A percentile compares a stretch with the other conserved stretches of the same genome.
phyloP scores from a whole-genome alignment of 2,113 vertebrate species.

The Rhynchopsitta pachyrhyncha region DNA sequence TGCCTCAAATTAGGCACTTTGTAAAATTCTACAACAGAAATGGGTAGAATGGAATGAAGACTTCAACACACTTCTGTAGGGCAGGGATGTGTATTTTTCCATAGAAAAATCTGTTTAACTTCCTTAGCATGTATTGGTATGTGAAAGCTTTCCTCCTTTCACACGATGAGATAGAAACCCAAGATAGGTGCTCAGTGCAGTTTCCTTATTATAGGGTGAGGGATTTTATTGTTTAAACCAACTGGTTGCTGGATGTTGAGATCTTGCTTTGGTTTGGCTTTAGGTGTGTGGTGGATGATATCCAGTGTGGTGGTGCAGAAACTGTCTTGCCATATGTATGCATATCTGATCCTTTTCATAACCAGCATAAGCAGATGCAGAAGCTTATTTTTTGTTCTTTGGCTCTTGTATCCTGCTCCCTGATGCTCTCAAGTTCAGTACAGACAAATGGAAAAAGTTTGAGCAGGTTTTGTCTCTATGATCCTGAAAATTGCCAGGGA shows the following conservation, averaged over 20 bases:
- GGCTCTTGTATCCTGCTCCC: not conserved
- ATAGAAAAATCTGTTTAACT: not conserved
- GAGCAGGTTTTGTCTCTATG: not conserved
- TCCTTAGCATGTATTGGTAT: not conserved
- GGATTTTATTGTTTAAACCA: not conserved
- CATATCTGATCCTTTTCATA: not conserved
- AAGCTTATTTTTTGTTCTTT: not conserved
- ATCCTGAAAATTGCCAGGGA: not conserved
- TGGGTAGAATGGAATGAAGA: not conserved
- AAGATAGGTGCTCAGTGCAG: not conserved
- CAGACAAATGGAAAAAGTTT: not conserved
- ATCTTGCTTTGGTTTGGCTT: not conserved
- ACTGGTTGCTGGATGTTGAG: not conserved
- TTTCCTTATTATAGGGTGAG: not conserved
- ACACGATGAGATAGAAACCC: not conserved
- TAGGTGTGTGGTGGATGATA: not conserved
- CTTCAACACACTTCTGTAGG: not conserved
- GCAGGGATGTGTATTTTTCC: not conserved
- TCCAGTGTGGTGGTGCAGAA: not conserved
- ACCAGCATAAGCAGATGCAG: not conserved
- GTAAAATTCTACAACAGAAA: not conserved
- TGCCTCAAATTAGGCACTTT: not conserved
- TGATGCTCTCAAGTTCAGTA: not conserved
- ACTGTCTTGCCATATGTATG: rapidly evolving
- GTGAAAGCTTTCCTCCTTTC: not conserved